Conservation (phyloP, 2,797 vertebrate species). For the Lepus oiostolus region DNA sequence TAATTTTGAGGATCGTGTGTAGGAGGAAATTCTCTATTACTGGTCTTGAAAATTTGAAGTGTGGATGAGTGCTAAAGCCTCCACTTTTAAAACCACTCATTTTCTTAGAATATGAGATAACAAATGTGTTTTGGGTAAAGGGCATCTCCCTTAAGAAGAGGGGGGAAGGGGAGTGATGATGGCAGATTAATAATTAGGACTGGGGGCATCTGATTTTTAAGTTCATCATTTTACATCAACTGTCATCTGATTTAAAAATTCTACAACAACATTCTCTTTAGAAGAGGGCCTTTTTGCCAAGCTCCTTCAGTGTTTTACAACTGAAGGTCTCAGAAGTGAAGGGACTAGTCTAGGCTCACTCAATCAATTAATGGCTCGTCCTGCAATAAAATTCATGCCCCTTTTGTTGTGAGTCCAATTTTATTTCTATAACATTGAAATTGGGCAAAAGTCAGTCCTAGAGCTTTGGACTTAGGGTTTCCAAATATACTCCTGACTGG, state of each 20-base stretch:
- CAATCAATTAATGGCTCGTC: constrained; percentile 26
- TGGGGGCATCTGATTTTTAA: not conserved
- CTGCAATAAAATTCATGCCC: constrained; percentile 4
- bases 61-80: not conserved
- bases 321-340: not conserved
- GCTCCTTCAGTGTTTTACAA: not conserved
- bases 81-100: constrained; percentile 2
- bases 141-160: not conserved
- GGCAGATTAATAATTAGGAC: not conserved
- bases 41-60: constrained; percentile 18
- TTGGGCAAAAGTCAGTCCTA: not conserved
- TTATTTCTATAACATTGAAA: constrained; percentile 3
- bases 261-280: not conserved
- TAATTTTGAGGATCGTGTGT: not conserved
- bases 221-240: not conserved
- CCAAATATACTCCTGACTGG: not conserved
- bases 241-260: constrained; percentile 12
- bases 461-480: constrained; percentile 28
- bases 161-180: not conserved
- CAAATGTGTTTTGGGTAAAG: not conserved
- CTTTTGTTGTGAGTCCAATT: not conserved
- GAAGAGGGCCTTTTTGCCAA: not conserved
- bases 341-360: not conserved
- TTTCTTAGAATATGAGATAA: constrained; percentile 14
- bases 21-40: not conserved